Evolutionary conservation across 2,113 vertebrate genomes (phyloP), one percentile per base, ranked within the genome.

Genomic region (Callipepla californica): DNA sequence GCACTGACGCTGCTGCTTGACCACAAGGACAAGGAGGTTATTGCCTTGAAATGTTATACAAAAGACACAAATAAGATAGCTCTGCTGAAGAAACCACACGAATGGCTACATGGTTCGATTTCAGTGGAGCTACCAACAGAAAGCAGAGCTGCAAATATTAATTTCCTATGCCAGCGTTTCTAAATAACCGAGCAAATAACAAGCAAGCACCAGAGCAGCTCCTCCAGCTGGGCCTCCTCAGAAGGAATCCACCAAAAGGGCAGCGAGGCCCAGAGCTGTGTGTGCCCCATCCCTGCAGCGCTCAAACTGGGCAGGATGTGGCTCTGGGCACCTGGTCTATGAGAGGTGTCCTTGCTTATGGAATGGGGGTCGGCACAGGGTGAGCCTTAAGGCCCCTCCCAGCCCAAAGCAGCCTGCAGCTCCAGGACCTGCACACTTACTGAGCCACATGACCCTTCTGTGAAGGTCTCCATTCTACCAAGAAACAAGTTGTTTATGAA

Each of bases 21-120:
- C 97, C 97, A 94, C 97, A 97, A 96, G 93, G 96, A 97, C 96
- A 95, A 95, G 93, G 23, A 92, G 96, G 96, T 97, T 95, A 97
- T 75, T 89, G 91, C 82, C 96, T 86, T 96, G 81, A 90, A 96
- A 91, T n/a, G 82, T 82, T 95, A 90, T 34, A 89, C 65, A 87
- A 90, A 89, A 95, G 90, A 61, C 66, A 91, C 87, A 93, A 96
- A 95, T 65, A 87, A 77, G 77, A 87, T 44, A 13, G 78, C 81
- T 74, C 85, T 75, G 66, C 92, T 45, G 65, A 95, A 87, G 57
- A 95, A 95, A 69, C 94, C 92, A 73, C 76, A 86, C 26, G 28
- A 44, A 89, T 38, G 89, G 94, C 95, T 97, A 94, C 90, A 59
- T 1, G 23, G 38, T 90, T 90, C 83, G 87, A 92, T 50, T 58